These are phyloP conservation scores for Manis crassicaudata DNA, from an alignment of 2,797 vertebrate species.

Conservation along the genomic window DNA sequence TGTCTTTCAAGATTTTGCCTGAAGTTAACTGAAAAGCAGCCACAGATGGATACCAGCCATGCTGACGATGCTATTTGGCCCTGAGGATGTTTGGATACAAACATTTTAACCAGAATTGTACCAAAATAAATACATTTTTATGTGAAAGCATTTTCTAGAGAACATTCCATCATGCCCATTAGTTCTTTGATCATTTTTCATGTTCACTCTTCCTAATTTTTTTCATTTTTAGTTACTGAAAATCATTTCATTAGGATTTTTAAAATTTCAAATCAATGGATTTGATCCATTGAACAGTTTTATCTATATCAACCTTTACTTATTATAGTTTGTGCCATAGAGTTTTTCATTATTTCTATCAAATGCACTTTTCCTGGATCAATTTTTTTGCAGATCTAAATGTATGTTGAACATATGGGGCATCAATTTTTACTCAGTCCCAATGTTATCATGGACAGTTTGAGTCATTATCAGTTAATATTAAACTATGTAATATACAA, in stretches of 20 bases:
- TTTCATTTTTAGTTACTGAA: neutral
- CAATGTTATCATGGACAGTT: neutral
- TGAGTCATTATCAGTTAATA: neutral
- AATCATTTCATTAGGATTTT: neutral
- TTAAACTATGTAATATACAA: neutral
- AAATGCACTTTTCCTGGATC: neutral
- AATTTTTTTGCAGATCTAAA: neutral
- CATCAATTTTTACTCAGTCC: neutral
- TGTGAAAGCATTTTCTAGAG: neutral
- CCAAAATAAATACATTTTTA: neutral
- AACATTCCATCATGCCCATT: neutral
- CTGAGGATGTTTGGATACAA: neutral
- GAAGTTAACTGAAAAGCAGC: neutral
- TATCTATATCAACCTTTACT: neutral
- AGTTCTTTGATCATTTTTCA: neutral
- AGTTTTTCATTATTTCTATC: neutral
- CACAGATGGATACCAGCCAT: rapidly evolving
- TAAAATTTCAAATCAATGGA: neutral
- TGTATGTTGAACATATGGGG: neutral
- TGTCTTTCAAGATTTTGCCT: neutral
- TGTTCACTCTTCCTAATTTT: neutral
- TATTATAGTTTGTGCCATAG: neutral
- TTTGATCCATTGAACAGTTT: neutral
- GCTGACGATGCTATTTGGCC: neutral
- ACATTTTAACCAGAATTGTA: neutral